phyloP scores from a whole-genome alignment of 2,888 invertebrate genomes.

The Scelioninae gen. 1 region DNA sequence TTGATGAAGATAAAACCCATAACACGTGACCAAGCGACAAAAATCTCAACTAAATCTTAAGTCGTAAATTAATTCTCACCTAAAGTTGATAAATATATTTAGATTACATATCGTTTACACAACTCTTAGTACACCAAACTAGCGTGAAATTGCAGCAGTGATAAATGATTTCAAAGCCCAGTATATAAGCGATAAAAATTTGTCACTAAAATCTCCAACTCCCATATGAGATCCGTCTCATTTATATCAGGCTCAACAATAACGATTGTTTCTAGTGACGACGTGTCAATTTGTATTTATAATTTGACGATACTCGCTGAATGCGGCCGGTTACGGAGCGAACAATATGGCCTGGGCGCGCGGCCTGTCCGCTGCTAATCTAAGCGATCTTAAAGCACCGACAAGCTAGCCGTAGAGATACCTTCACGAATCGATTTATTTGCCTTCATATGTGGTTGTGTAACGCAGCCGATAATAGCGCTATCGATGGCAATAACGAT shows the following conservation, averaged over 20 bases:
- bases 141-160: not conserved
- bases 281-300: constrained; percentile 48
- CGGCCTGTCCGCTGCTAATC: constrained; percentile 19
- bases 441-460: constrained; percentile 43
- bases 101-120: too few relatives aligned
- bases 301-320: constrained; percentile 35
- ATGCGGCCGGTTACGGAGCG: not conserved
- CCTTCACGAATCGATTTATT: constrained; percentile 41
- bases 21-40: too few relatives aligned
- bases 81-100: too few relatives aligned
- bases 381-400: constrained; percentile 35
- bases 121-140: too few relatives aligned
- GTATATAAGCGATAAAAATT: not conserved
- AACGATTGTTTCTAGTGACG: constrained; percentile 22
- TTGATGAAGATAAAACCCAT: too few relatives aligned
- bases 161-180: not conserved
- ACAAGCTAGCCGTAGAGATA: constrained; percentile 20
- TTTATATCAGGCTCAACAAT: constrained; percentile 11
- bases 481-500: constrained; percentile 56
- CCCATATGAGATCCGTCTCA: not conserved
- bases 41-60: too few relatives aligned
- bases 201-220: not conserved
- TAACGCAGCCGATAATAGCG: constrained; percentile 53
- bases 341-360: constrained; percentile 23
- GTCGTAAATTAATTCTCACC: too few relatives aligned